Base-by-base conservation (phyloP, 2,797 vertebrate species). In the Streptopelia turtur region DNA sequence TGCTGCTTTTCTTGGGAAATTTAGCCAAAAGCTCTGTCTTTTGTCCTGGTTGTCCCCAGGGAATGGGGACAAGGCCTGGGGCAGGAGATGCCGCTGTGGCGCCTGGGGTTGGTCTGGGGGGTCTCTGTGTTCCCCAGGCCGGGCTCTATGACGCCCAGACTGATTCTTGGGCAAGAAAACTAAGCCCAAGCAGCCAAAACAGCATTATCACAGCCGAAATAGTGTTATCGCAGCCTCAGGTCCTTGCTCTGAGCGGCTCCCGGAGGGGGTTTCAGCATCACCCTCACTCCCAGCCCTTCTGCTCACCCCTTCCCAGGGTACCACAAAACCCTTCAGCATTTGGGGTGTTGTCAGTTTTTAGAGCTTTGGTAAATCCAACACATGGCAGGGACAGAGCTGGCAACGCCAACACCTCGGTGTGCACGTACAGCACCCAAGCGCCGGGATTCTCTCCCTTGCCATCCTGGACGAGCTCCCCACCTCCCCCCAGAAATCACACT, bases 351-450 rank as follows among this genome's bases (percentile, higher is more conserved):
- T 16, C 3, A 27, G 8, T 1, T 45, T 70, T 64, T 3, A 21
- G 43, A 53, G 25, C 20, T 74, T 30, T 24, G 76, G 35, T 13
- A 10, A 10, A 61, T 5, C 6, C 24, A 17, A 41, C 0, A 1
- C 33, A 16, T 24, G 55, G 76, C 60, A 24, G 8, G 7, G 2
- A 1, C 0, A 4, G 66, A 50, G 65, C 23, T 13, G n/a, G 61
- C 31, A 28, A 27, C 0, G 28, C 57, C 9, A 64, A n/a, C 6
- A 9, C 31, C 64, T 80, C 6, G 0, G 37, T 4, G 4, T 3
- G 39, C 1, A 0, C 3, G 5, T 0, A 1, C 31, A 6, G 74
- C 39, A 11, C 30, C 20, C 1, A 1, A 24, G 61, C 1, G 4
- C 31, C 0, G 3, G 30, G 8, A 33, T 79, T 56, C 22, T 27